A percentile compares a stretch with the other conserved stretches of the same genome.
These are phyloP conservation scores for Oxyteleia sp. DNA, from an alignment of 2,888 invertebrate species.

Conservation along the genomic window DNA sequence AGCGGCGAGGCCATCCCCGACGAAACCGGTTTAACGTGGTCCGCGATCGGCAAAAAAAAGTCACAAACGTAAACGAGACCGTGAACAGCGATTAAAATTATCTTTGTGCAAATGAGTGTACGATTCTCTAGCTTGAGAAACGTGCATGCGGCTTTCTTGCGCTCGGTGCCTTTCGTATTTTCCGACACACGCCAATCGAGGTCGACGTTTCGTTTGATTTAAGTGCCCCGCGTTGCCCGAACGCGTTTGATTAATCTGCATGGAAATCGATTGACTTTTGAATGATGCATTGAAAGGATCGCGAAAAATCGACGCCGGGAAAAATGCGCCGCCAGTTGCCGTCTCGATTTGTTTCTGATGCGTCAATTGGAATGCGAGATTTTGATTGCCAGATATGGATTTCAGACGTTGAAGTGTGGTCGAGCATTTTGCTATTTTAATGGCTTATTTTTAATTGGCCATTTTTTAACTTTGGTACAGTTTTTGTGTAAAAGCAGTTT, in stretches of 20 bases:
- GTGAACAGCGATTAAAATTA: conserved; percentile 72
- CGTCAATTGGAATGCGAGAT: conserved; percentile 40
- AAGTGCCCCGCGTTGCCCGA: conserved; percentile 28
- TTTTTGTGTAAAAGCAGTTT: no score
- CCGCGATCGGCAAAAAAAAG: conserved; percentile 48
- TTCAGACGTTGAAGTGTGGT: background rate
- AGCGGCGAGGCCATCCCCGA: conserved; percentile 57
- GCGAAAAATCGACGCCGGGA: conserved; percentile 40
- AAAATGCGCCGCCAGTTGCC: conserved; percentile 12
- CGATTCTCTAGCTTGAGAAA: conserved; percentile 58
- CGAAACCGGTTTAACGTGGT: conserved; percentile 67
- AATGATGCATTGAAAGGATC: conserved; percentile 60
- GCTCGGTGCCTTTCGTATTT: conserved; percentile 55
- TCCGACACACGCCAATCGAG: conserved; percentile 66
- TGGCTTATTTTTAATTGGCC: conserved; percentile 26
- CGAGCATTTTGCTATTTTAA: conserved; percentile 35
- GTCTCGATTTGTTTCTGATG: conserved; percentile 33
- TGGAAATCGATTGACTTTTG: conserved; percentile 69
- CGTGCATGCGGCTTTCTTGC: conserved; percentile 43
- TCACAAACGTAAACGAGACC: conserved; percentile 63
- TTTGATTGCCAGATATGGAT: conserved; percentile 46
- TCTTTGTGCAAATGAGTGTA: conserved; percentile 71
- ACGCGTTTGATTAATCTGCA: conserved; percentile 62
- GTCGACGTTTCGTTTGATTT: conserved; percentile 59
- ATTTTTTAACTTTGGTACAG: no score